These are phyloP conservation scores for Cossypha heuglini DNA, from an alignment of 2,797 vertebrate genomes.

Conservation along the genomic window DNA sequence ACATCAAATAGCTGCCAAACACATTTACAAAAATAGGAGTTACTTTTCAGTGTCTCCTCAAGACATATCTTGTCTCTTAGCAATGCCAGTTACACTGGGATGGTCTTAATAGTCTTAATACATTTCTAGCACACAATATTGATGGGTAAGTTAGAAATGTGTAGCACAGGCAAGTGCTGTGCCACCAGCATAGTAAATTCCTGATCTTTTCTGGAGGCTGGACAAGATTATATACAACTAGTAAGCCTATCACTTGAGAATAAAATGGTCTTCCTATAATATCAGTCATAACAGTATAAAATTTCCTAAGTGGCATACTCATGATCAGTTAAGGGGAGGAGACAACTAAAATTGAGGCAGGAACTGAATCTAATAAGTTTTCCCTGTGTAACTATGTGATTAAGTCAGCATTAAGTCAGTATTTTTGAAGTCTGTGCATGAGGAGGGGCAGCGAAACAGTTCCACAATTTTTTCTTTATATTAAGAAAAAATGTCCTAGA, in stretches of 20 bases:
- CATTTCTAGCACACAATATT: neutral
- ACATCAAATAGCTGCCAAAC: neutral
- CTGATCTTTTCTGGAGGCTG: neutral
- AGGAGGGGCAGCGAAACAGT: neutral
- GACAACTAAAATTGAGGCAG: rapidly evolving
- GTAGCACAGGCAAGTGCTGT: neutral
- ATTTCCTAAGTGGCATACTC: neutral
- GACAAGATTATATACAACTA: neutral
- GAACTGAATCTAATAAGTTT: neutral
- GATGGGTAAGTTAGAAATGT: neutral
- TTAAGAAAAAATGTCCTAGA: neutral
- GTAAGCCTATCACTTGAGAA: neutral
- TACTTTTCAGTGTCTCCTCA: neutral
- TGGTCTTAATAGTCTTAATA: neutral
- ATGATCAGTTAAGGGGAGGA: rapidly evolving
- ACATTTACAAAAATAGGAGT: neutral
- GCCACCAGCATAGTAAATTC: neutral
- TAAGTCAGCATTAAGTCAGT: neutral
- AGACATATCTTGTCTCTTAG: neutral
- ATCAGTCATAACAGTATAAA: neutral
- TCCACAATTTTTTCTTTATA: neutral
- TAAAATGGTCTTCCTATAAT: neutral
- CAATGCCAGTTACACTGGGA: neutral
- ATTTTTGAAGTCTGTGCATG: neutral
- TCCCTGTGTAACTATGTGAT: neutral